Evolutionary conservation across 1,140 invertebrate genomes (phyloP), one percentile per base, ranked within the genome.

Genomic region (Globodera ellingtonae): DNA sequence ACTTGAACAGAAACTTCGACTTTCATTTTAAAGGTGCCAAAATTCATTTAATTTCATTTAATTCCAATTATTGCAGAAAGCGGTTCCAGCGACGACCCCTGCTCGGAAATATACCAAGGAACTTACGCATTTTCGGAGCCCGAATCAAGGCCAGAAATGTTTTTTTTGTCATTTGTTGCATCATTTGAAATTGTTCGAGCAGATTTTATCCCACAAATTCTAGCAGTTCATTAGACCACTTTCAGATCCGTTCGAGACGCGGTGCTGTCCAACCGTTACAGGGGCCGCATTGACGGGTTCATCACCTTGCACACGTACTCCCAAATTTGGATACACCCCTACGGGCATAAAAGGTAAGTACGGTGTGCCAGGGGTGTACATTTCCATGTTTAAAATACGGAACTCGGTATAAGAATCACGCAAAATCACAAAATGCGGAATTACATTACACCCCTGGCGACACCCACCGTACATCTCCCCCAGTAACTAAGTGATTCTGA

Each of bases 281-380:
- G 77, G 21, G 85, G 85, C 62, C 72, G 87, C 72, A 85, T 89
- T 46, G 87, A 89, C 76, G 87, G 75, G 9, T 89, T 82, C 75
- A 79, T 89, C 69, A 89, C 87, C n/a, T 79, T 89, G n/a, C 87
- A 89, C 74, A 89, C 88, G 3, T 89, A 89, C 73, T 87, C 88
- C 18, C 87, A 89, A 73, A 87, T 89, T n/a, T 89, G 88, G 89
- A 89, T 89, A 72, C 88, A 89, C 79, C 86, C 87, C 59, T 89
- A 88, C 72, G 87, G 87, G 13, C 87, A 89, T 52, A 81, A 85
- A 75, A 84, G 35, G 75, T 62, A 15, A 18, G 56, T 62, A 35
- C 0, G 15, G 56, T 62, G 6, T 35, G 35, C 35, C 35, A 35
- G 35, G 3, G 35, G 35, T 35, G 35, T 35, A 35, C 35, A 35